Evolutionary conservation across 2,888 invertebrate species (phyloP).

Genomic region (Latheticus oryzae): DNA sequence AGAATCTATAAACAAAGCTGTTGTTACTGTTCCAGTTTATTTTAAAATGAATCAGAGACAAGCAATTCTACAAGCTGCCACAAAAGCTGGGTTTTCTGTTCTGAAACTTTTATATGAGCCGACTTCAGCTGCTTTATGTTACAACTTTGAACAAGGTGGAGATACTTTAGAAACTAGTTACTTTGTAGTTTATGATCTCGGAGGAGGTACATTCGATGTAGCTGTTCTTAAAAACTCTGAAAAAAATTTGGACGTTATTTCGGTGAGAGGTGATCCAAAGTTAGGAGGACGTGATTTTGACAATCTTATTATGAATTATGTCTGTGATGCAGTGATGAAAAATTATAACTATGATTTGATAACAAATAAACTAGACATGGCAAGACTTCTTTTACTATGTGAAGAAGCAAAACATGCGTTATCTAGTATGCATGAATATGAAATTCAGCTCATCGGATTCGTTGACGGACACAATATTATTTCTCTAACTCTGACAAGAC

Average conservation of each 20-base stretch:
- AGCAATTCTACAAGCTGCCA: constrained; percentile 49
- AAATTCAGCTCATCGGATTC: constrained; percentile 23
- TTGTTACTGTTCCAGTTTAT: constrained; percentile 53
- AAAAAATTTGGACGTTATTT: constrained; percentile 42
- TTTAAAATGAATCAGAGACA: constrained; percentile 50
- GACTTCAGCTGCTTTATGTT: constrained; percentile 50
- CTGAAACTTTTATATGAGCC: constrained; percentile 48
- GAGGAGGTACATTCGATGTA: constrained; percentile 52
- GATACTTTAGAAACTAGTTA: constrained; percentile 34
- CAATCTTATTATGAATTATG: constrained; percentile 42
- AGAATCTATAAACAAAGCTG: constrained; percentile 42
- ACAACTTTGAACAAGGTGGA: constrained; percentile 39
- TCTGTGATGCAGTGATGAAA: constrained; percentile 36
- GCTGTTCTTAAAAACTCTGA: constrained; percentile 45
- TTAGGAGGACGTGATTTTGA: constrained; percentile 54
- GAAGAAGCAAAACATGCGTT: constrained; percentile 45
- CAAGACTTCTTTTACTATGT: constrained; percentile 43
- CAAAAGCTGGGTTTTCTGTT: constrained; percentile 47
- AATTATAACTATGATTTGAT: constrained; percentile 38
- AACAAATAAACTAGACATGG: constrained; percentile 25
- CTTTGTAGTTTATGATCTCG: constrained; percentile 50
- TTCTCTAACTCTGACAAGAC: constrained; percentile 39
- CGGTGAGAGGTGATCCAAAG: constrained; percentile 48
- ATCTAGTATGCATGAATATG: constrained; percentile 28
- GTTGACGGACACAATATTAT: background rate